Percentiles rank a stretch among this genome's conserved stretches.
Evolutionary conservation across 1,140 invertebrate species (phyloP).

Genomic region (Aradophagus sp.): DNA sequence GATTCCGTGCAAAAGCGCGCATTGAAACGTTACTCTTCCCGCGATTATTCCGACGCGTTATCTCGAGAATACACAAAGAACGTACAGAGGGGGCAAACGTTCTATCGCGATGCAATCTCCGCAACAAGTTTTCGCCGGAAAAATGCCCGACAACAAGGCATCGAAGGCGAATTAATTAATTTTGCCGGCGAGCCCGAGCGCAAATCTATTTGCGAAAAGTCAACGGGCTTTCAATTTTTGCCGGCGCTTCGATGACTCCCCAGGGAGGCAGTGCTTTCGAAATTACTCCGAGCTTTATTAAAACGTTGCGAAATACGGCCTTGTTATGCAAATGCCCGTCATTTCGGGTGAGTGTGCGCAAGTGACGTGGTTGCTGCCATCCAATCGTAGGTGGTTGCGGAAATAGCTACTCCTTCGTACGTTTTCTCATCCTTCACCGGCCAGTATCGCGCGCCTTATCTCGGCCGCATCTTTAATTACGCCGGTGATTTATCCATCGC

Average conservation of each 20-base stretch:
- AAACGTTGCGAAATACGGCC: slow-evolving; percentile 21
- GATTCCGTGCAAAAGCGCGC: no score
- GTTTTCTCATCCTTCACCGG: slow-evolving; percentile 46
- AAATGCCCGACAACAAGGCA: no score
- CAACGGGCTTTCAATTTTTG: no score
- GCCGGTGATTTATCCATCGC: slow-evolving; percentile 63
- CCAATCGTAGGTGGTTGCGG: slow-evolving; percentile 31
- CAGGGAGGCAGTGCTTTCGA: neutral
- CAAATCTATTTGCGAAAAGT: no score
- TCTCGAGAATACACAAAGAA: no score
- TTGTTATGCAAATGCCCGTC: slow-evolving; percentile 27
- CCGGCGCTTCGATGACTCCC: slow-evolving; percentile 3
- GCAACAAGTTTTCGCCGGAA: no score
- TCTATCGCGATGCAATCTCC: no score
- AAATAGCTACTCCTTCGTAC: slow-evolving; percentile 30
- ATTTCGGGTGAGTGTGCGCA: slow-evolving; percentile 15
- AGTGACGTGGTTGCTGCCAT: slow-evolving; percentile 18
- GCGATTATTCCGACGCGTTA: no score
- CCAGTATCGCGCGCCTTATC: slow-evolving; percentile 63
- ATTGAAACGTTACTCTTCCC: no score
- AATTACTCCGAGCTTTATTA: slow-evolving; percentile 11
- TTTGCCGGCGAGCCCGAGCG: no score
- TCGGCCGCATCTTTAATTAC: slow-evolving; percentile 68
- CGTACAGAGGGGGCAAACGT: no score
- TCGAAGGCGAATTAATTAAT: no score